Conservation (phyloP, 2,888 invertebrate species). For the Orthosia incerta region DNA sequence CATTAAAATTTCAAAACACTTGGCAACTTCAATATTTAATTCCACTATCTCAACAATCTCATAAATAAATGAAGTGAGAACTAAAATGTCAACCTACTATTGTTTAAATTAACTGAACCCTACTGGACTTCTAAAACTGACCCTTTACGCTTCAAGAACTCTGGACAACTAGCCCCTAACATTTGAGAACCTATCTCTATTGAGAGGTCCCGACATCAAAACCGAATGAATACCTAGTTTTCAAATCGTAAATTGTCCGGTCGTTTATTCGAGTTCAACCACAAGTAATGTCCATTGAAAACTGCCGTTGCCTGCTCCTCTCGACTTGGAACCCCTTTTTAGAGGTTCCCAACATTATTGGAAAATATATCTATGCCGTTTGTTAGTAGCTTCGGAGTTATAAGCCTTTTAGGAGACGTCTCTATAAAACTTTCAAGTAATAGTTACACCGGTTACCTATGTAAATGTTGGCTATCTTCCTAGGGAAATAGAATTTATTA, state of each 20-base stretch:
- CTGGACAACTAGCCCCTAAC: constrained; percentile 35
- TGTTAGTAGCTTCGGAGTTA: constrained; percentile 33
- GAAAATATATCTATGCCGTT: constrained; percentile 53
- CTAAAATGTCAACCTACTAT: constrained; percentile 36
- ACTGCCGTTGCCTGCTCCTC: constrained; percentile 42
- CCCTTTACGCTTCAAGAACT: constrained; percentile 33
- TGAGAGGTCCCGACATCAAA: constrained; percentile 21
- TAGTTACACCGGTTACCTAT: not conserved
- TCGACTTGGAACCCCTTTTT: constrained; percentile 52
- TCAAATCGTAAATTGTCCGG: constrained; percentile 51
- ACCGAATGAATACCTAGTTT: constrained; percentile 47
- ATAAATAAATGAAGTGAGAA: constrained; percentile 33
- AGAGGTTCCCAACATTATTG: constrained; percentile 55
- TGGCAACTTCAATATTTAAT: constrained; percentile 24
- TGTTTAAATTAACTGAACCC: constrained; percentile 42
- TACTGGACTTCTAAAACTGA: constrained; percentile 10
- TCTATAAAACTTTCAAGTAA: constrained; percentile 2
- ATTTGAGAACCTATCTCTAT: constrained; percentile 39
- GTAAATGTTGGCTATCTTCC: not conserved
- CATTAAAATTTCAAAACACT: constrained; percentile 28
- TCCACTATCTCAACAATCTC: constrained; percentile 28
- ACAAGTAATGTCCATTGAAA: constrained; percentile 62
- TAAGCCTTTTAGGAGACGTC: constrained; percentile 2
- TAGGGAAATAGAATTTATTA: not conserved
- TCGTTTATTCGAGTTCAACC: constrained; percentile 60